These are phyloP conservation scores for Chloebia gouldiae DNA, from an alignment of 2,113 vertebrate genomes.

Conservation along the genomic window DNA sequence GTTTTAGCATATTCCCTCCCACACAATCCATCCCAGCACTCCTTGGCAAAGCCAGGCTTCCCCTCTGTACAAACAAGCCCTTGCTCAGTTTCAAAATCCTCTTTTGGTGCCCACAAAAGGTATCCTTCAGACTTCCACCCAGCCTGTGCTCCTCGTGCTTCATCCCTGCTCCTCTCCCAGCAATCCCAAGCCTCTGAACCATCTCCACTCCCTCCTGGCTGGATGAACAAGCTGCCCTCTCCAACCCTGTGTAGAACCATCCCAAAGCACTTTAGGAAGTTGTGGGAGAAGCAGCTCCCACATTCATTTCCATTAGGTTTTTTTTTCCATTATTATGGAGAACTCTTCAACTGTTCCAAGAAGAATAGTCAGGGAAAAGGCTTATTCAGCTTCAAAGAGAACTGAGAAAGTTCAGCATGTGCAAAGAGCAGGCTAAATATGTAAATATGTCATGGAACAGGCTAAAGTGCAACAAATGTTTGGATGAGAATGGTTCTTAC, in stretches of 20 bases:
- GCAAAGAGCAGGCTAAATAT: not conserved
- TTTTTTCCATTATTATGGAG: not conserved
- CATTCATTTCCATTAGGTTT: not conserved
- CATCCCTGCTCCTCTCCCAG: not conserved
- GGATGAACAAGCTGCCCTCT: not conserved
- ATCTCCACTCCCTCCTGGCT: not conserved
- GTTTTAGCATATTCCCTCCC: not conserved
- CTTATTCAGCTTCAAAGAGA: not conserved
- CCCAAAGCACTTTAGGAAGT: not conserved
- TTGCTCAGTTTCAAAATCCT: not conserved
- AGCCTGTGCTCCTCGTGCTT: not conserved
- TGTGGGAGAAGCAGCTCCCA: not conserved
- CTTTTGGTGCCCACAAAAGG: not conserved
- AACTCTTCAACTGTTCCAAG: not conserved
- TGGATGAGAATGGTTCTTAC: constrained; percentile 70
- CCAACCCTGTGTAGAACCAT: not conserved
- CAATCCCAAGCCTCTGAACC: not conserved
- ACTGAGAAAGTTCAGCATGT: not conserved
- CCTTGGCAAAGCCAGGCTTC: not conserved
- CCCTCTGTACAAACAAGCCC: not conserved
- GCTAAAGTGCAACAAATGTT: not conserved
- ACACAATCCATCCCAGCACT: not conserved
- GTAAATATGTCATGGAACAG: not conserved
- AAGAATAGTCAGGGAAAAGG: not conserved
- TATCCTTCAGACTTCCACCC: not conserved